A percentile compares a stretch with the other conserved stretches of the same genome.
These are phyloP conservation scores for Macroglossus sobrinus DNA, from an alignment of 2,113 vertebrate genomes.

Conservation along the genomic window DNA sequence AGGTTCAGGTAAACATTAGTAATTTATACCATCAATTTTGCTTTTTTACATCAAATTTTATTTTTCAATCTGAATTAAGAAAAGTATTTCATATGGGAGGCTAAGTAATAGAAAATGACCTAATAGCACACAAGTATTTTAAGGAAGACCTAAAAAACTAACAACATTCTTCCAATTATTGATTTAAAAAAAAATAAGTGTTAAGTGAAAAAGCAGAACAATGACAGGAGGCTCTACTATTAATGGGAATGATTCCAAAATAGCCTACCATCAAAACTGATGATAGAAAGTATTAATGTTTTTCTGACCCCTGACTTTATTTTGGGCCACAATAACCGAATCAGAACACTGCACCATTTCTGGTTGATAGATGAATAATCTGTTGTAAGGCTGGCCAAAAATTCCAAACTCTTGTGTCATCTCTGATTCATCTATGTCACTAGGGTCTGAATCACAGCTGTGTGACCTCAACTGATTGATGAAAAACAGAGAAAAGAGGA, in stretches of 20 bases:
- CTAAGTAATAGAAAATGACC: background rate
- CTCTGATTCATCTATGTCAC: constrained; percentile 54
- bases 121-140: background rate
- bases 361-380: constrained; percentile 22
- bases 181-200: background rate
- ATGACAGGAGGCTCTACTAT: background rate
- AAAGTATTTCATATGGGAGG: background rate
- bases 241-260: background rate
- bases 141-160: background rate
- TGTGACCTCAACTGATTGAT: constrained; percentile 39
- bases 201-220: background rate
- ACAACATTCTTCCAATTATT: background rate
- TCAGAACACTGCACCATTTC: constrained; percentile 6
- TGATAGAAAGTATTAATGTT: background rate
- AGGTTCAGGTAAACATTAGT: background rate
- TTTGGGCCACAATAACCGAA: background rate
- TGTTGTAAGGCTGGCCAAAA: constrained; percentile 25
- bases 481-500: constrained; percentile 39
- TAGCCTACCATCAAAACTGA: background rate
- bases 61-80: background rate
- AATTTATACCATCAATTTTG: background rate
- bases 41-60: background rate
- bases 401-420: constrained; percentile 30
- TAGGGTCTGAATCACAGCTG: constrained; percentile 42
- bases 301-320: background rate